Percentiles rank a stretch among this genome's conserved stretches.
Evolutionary conservation across 2,888 invertebrate species (phyloP).

Genomic region (Mesoligia furuncula): DNA sequence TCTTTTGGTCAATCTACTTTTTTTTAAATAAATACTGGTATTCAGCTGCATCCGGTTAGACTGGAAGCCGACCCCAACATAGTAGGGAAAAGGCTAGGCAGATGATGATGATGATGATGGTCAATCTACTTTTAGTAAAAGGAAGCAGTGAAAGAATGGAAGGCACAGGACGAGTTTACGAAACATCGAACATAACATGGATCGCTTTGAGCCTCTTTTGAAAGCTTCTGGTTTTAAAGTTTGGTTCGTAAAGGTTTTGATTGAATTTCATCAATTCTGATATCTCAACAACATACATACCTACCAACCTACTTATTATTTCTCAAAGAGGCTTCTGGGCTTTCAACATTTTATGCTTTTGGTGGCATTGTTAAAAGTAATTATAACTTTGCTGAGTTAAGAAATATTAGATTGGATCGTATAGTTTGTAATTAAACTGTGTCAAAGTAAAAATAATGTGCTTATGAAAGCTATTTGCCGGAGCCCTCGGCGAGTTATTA

Average conservation of each 20-base stretch:
- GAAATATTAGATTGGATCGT: constrained; percentile 12
- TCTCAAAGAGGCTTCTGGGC: constrained; percentile 6
- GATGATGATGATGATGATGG: too few relatives aligned
- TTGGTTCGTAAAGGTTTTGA: neutral
- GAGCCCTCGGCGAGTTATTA: constrained; percentile 35
- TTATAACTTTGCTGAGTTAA: constrained; percentile 26
- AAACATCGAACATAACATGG: neutral
- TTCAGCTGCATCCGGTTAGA: too few relatives aligned
- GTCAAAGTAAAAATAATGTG: constrained; percentile 40
- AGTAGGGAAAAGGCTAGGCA: too few relatives aligned
- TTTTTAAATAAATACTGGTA: too few relatives aligned
- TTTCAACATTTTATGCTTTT: neutral
- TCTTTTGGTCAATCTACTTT: neutral
- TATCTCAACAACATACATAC: constrained; percentile 18
- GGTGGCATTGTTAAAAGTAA: constrained; percentile 22
- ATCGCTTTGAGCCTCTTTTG: neutral
- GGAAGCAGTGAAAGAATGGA: neutral
- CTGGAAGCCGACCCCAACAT: too few relatives aligned
- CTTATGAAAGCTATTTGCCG: constrained; percentile 43
- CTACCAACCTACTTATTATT: constrained; percentile 18
- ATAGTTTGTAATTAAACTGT: constrained; percentile 26
- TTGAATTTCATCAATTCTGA: constrained; percentile 30
- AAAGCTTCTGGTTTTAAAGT: neutral
- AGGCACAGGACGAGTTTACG: neutral
- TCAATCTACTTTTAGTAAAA: neutral